phyloP scores from a whole-genome alignment of 2,797 vertebrate species.

The Sitta carolinensis region DNA sequence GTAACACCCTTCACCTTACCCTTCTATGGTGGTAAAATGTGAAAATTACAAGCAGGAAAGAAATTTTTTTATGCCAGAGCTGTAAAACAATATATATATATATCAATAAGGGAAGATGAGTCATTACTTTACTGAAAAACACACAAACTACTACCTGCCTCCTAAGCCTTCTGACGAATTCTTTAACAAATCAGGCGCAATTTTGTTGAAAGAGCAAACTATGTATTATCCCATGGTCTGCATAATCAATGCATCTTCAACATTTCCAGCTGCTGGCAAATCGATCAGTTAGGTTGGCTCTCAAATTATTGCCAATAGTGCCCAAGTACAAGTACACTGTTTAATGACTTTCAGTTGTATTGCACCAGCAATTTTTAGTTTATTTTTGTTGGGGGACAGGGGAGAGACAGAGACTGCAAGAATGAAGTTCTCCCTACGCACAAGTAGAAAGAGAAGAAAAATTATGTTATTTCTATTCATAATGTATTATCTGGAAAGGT shows the following conservation, averaged over 20 bases:
- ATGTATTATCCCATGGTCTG: neutral
- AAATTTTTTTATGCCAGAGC: neutral
- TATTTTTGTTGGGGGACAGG: neutral
- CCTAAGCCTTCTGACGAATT: neutral
- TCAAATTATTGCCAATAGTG: neutral
- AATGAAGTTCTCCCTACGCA: fast-evolving
- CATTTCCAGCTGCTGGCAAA: neutral
- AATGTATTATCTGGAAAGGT: neutral
- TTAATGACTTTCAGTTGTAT: neutral
- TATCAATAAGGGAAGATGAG: neutral
- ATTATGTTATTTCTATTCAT: neutral
- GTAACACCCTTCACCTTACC: neutral
- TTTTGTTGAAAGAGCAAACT: neutral
- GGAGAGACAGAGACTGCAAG: neutral
- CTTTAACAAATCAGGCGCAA: neutral
- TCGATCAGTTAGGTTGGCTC: neutral
- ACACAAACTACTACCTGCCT: neutral
- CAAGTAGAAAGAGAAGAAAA: neutral
- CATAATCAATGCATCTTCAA: constrained; percentile 20
- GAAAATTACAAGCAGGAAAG: neutral
- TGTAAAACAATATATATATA: neutral
- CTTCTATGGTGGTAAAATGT: neutral
- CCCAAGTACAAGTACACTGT: neutral
- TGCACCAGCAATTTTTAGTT: neutral
- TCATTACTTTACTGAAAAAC: neutral